These are phyloP conservation scores for Elmis aenea DNA, from an alignment of 2,888 invertebrate species.

Conservation along the genomic window DNA sequence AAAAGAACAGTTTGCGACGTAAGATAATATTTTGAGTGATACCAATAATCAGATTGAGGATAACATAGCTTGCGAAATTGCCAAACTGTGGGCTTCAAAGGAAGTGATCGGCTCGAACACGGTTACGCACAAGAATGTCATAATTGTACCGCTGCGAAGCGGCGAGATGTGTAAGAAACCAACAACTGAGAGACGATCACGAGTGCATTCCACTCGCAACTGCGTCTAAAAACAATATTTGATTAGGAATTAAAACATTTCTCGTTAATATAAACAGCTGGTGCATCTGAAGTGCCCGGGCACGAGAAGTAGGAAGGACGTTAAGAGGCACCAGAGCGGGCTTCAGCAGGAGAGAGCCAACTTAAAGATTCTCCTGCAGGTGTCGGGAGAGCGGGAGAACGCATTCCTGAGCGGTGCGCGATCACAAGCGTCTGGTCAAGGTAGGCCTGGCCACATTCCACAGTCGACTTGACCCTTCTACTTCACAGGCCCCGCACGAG, in stretches of 20 bases:
- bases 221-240: not conserved
- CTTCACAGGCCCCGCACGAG: slow-evolving; percentile 29
- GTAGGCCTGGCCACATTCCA: slow-evolving; percentile 45
- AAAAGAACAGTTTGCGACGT: no score
- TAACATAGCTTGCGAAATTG: no score
- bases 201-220: not conserved
- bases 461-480: slow-evolving; percentile 41
- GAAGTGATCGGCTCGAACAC: no score
- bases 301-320: slow-evolving; percentile 18
- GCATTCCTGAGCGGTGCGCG: slow-evolving; percentile 44
- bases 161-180: no score
- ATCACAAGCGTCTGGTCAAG: slow-evolving; percentile 46
- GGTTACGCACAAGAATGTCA: no score
- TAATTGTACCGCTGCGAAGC: no score
- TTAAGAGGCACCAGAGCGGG: no score
- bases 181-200: no score
- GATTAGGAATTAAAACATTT: not conserved
- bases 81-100: no score
- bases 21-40: no score
- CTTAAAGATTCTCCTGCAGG: slow-evolving; percentile 16
- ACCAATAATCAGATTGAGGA: no score
- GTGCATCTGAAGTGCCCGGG: not conserved
- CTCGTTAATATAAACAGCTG: not conserved
- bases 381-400: slow-evolving; percentile 37
- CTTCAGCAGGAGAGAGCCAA: no score